Evolutionary conservation across 2,797 vertebrate species (phyloP).

Genomic region (Parambassis ranga): DNA sequence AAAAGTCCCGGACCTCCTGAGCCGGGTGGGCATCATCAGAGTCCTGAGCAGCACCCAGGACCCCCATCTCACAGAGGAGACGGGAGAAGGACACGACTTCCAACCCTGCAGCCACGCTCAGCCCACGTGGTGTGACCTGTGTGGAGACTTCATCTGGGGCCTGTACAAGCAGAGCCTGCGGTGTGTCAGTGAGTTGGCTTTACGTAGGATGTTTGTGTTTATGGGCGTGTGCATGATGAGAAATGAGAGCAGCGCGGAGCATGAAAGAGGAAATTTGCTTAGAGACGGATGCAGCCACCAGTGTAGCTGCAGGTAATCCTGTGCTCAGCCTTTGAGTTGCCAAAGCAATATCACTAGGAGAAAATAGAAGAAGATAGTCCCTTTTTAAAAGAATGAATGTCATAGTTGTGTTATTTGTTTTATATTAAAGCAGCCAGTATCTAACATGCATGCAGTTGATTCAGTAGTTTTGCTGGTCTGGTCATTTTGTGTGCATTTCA

Average conservation of each 20-base stretch:
- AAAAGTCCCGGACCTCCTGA: slow-evolving; percentile 76
- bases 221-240: slow-evolving; percentile 6
- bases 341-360: too few species aligned
- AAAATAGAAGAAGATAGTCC: background rate
- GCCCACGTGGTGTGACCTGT: slow-evolving; percentile 96
- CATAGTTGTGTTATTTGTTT: background rate
- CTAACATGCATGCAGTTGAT: background rate
- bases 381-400: background rate
- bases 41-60: slow-evolving; percentile 70
- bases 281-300: background rate
- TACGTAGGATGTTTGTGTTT: background rate
- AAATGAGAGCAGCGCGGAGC: background rate
- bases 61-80: slow-evolving; percentile 70
- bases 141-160: slow-evolving; percentile 98
- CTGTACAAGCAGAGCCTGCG: slow-evolving; percentile 94
- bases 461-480: slow-evolving; percentile 5
- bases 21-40: slow-evolving; percentile 72
- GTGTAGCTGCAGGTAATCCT: background rate
- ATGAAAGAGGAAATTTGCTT: background rate
- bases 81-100: slow-evolving; percentile 89
- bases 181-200: slow-evolving; percentile 90
- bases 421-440: background rate
- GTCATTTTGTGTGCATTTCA: background rate
- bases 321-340: background rate
- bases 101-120: slow-evolving; percentile 89